Evolutionary conservation across 2,888 invertebrate genomes (phyloP), one percentile per base, ranked within the genome.

Genomic region (Oscheius sp.): DNA sequence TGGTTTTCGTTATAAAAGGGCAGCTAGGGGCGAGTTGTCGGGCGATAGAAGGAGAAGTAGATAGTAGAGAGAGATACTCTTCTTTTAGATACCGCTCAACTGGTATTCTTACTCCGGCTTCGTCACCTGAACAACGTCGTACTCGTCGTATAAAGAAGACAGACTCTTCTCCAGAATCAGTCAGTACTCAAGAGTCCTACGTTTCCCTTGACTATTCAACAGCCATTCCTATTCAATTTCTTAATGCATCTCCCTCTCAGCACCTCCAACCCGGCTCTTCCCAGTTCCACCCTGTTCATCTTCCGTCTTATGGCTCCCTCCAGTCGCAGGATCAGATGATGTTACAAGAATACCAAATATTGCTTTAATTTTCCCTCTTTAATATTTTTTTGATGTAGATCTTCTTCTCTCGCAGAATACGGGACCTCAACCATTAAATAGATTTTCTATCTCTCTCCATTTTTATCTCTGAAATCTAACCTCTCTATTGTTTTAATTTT

Each of bases 41-140:
- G n/a, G n/a, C n/a, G n/a, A n/a, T n/a, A n/a, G n/a, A n/a, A n/a
- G n/a, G n/a, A n/a, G n/a, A n/a, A n/a, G n/a, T n/a, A n/a, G n/a
- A n/a, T n/a, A n/a, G n/a, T n/a, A n/a, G n/a, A n/a, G n/a, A n/a
- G n/a, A 36, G 8, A 36, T 36, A 47, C 26, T 45, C 17, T 32
- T 32, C n/a, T 57, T 79, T 67, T 44, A 83, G 84, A 68, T 84
- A 82, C 65, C 80, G 84, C 9, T 74, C 81, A 12, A 84, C 84
- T 14, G 84, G 84, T 9, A 78, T 83, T 14, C 69, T 84, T 2
- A 72, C 82, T 12, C 84, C 84, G 1, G 83, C 83, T 0, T 82
- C 82, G 14, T 81, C 82, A 9, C 80, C 84, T 3, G 84, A 84
- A 45, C 82, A 84, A 64, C 50, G 67, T 22, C 49, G 62, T n/a